Base-by-base conservation (phyloP, 2,113 vertebrate species). In the Amblyopsis rosae region DNA sequence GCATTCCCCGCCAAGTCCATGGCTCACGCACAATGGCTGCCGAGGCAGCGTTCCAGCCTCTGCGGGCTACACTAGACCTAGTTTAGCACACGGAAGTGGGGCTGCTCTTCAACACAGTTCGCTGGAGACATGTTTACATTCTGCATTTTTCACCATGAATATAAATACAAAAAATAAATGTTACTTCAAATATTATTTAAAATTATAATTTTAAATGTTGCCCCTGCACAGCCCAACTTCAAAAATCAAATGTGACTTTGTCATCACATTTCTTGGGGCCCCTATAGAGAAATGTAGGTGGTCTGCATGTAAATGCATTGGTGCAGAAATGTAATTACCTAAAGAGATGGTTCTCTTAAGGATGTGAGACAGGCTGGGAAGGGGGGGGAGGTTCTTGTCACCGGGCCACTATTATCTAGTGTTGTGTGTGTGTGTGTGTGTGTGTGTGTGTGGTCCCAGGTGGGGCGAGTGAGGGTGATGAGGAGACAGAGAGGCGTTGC, bases 291-390 rank as follows among this genome's bases (percentile, higher is more conserved):
- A 87, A 82, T 84, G 75, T 70, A 57, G 12, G 13, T 77, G 46
- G 68, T 59, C 86, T 78, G 74, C 82, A 80, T 92, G 90, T 85
- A 88, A 89, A 91, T 88, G 89, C 89, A 91, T 81, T 85, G 89
- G 77, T 77, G 89, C 84, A 88, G 87, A 93, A 93, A 92, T 91
- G 88, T 92, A 93, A 93, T 93, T 93, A 93, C 89, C 76, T 82
- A 87, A 91, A 92, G 87, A 88, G 90, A 91, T 83, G 71, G 88
- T 83, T 91, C 87, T 91, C 88, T 87, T 91, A 91, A 91, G 84
- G 85, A 80, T 50, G 76, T 57, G 81, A 88, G 91, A 91, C 90
- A 91, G 80, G 80, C 76, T 19, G 65, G 76, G 69, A 82, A 86
- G 84, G 67, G 67, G 13, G 75, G 76, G 73, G 59, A 68, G 62